Conservation (phyloP, 2,888 invertebrate species). For the Agonopterix arenella region DNA sequence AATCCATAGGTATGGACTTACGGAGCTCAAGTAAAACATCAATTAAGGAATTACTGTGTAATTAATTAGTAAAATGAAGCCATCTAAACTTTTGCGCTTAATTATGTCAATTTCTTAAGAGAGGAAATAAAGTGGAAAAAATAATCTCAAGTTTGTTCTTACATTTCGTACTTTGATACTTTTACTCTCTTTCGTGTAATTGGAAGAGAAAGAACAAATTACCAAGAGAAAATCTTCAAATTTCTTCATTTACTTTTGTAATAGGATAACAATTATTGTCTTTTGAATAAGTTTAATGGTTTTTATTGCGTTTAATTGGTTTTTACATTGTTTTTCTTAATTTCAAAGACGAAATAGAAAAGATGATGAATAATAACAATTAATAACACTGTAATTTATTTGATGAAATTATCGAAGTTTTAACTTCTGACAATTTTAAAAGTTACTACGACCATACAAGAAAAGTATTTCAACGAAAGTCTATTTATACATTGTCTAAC, state of each 20-base stretch:
- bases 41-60: slow-evolving; percentile 27
- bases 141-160: slow-evolving; percentile 27
- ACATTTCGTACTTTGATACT: slow-evolving; percentile 39
- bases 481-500: no score
- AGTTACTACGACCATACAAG: no score
- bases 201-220: slow-evolving; percentile 45
- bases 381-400: no score
- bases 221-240: slow-evolving; percentile 35
- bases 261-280: slow-evolving; percentile 48
- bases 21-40: slow-evolving; percentile 14
- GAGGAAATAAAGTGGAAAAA: slow-evolving; percentile 30
- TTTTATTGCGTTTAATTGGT: slow-evolving; percentile 17
- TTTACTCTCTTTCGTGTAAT: slow-evolving; percentile 33
- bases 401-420: no score
- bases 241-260: slow-evolving; percentile 49
- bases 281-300: slow-evolving; percentile 32
- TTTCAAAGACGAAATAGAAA: not conserved
- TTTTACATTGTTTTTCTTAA: not conserved
- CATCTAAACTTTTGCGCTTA: slow-evolving; percentile 31
- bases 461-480: no score
- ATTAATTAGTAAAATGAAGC: slow-evolving; percentile 23
- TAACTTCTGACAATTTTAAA: no score
- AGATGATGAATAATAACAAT: no score
- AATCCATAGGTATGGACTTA: slow-evolving; percentile 3
- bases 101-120: slow-evolving; percentile 29